Evolutionary conservation across 92 coral and sea anemone genomes (phyloP), one percentile per base, ranked within the genome.

Genomic region (Zoanthus solanderi): DNA sequence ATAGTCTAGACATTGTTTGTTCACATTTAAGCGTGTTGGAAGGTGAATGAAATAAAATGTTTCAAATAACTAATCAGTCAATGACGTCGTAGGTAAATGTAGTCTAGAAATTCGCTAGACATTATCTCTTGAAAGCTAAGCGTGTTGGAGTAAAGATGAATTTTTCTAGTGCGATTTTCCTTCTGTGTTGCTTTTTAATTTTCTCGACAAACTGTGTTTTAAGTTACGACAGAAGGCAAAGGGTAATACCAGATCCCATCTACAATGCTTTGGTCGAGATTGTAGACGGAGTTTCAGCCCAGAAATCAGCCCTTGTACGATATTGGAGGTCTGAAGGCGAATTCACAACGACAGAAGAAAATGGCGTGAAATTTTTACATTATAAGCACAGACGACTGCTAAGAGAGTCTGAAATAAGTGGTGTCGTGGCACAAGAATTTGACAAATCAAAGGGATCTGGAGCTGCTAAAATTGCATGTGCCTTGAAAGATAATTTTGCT

Each of bases 351-450:
- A 88, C 31, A 73, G 87, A 79, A 48, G 84, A 84, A 76, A 66
- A 78, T 52, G 71, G 89, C 69, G 28, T 42, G 18, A 79, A 79
- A 85, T 63, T 57, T 50, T 75, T 89, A 45, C 52, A n/a, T 84
- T 89, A 75, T 42, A 85, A 54, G 54, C 75, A 52, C 6, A 65
- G 91, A 4, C 66, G 66, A 3, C 2, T 60, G 52, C 8, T 47
- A 47, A 4, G 52, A 57, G 78, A 75, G 75, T 83, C 84, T 14
- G 92, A 89, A 44, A 84, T 89, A 4, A 34, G 77, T 14, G 83
- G 83, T 46, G 92, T 89, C 65, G 78, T 89, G 50, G 12, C 88
- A 0, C 78, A 89, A 10, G 88, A 89, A 75, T 89, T 60, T 57
- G 76, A 89, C 45, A 48, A 88, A 72, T 28, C 50, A 58, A 82